phyloP scores from a whole-genome alignment of 2,888 invertebrate genomes.

The Agrochola lota region DNA sequence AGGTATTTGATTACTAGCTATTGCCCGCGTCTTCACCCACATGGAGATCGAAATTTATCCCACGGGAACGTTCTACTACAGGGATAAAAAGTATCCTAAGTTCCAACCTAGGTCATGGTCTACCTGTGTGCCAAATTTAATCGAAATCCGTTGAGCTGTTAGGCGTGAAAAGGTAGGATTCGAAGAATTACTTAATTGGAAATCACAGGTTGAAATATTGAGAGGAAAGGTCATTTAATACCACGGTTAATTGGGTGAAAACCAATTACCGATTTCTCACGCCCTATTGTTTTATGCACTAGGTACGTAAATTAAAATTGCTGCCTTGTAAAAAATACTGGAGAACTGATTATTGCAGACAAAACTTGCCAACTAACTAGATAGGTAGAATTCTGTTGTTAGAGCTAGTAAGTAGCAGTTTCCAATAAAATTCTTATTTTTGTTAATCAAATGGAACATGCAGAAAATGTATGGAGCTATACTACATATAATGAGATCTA shows the following conservation, averaged over 20 bases:
- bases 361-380: conserved; percentile 32
- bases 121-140: not conserved
- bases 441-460: conserved; percentile 80
- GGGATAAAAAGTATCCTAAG: not conserved
- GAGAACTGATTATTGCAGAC: conserved; percentile 26
- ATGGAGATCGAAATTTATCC: not conserved
- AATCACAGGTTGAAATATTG: conserved; percentile 58
- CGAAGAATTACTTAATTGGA: conserved; percentile 53
- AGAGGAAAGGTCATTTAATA: conserved; percentile 63
- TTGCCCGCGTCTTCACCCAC: not conserved
- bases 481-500: no score
- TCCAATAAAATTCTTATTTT: conserved; percentile 46
- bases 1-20: conserved; percentile 36
- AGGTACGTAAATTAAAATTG: conserved; percentile 30
- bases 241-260: conserved; percentile 74
- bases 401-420: not conserved
- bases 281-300: conserved; percentile 59
- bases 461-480: conserved; percentile 23
- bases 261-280: conserved; percentile 71
- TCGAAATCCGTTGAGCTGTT: not conserved
- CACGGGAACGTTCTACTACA: not conserved
- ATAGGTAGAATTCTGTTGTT: not conserved
- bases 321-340: conserved; percentile 26
- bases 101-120: not conserved
- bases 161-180: conserved; percentile 20